Evolutionary conservation across 1,140 invertebrate species (phyloP).

Genomic region (Atta cephalotes): DNA sequence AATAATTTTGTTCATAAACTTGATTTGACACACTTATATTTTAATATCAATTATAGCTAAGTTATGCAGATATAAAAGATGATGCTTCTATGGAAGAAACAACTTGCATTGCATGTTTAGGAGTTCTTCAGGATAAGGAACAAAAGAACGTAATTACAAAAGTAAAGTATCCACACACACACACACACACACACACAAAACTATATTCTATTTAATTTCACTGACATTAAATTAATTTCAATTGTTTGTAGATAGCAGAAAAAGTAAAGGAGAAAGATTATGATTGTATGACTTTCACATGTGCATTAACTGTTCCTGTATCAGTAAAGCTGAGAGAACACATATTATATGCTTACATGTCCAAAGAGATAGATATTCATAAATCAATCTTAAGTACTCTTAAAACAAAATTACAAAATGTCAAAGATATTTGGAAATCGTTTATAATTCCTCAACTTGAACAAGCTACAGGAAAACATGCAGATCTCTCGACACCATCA

Average conservation of each 20-base stretch:
- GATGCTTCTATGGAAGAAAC: slow-evolving; percentile 73
- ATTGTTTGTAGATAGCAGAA: slow-evolving; percentile 80
- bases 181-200: not conserved
- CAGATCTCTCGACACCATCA: slow-evolving; percentile 83
- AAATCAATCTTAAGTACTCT: slow-evolving; percentile 59
- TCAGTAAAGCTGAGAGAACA: slow-evolving; percentile 84
- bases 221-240: not conserved
- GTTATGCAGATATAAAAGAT: slow-evolving; percentile 72
- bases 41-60: slow-evolving; percentile 74
- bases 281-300: slow-evolving; percentile 85
- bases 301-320: slow-evolving; percentile 86
- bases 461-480: slow-evolving; percentile 82
- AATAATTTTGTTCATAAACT: not conserved
- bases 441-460: slow-evolving; percentile 85
- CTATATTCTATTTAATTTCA: slow-evolving; percentile 49
- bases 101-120: slow-evolving; percentile 88
- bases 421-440: slow-evolving; percentile 91
- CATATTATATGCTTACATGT: slow-evolving; percentile 83
- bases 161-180: slow-evolving; percentile 71
- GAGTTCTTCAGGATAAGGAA: slow-evolving; percentile 87
- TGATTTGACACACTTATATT: not conserved
- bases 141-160: slow-evolving; percentile 84
- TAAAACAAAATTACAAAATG: slow-evolving; percentile 80
- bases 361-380: slow-evolving; percentile 75
- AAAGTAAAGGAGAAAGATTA: slow-evolving; percentile 80